phyloP scores from a whole-genome alignment of 2,888 invertebrate genomes.

The Meandrusa payeni region DNA sequence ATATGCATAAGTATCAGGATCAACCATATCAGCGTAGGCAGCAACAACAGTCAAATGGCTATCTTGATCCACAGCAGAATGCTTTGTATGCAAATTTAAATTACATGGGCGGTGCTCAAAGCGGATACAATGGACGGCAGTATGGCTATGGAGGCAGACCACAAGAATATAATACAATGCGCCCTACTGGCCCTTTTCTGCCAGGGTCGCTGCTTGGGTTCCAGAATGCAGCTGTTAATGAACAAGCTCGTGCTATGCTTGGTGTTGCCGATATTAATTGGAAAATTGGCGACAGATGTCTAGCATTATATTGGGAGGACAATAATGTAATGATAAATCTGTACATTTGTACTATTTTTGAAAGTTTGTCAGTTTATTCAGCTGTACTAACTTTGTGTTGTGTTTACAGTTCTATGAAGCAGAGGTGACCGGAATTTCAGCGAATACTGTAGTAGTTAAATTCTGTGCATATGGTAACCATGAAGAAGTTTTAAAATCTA shows the following conservation, averaged over 20 bases:
- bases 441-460: slow-evolving; percentile 91
- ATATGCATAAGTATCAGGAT: slow-evolving; percentile 54
- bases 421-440: slow-evolving; percentile 88
- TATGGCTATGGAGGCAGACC: slow-evolving; percentile 50
- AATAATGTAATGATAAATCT: slow-evolving; percentile 83
- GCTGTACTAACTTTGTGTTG: no score
- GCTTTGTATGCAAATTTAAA: slow-evolving; percentile 49
- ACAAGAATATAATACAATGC: slow-evolving; percentile 48
- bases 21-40: slow-evolving; percentile 43
- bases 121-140: slow-evolving; percentile 44
- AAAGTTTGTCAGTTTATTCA: no score
- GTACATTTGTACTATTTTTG: background rate
- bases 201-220: slow-evolving; percentile 70
- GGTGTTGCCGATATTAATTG: slow-evolving; percentile 82
- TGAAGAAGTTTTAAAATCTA: slow-evolving; percentile 91
- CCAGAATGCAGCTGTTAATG: slow-evolving; percentile 75
- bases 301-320: slow-evolving; percentile 97
- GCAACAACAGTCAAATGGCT: slow-evolving; percentile 54
- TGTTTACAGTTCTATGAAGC: slow-evolving; percentile 91
- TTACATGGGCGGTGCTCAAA: slow-evolving; percentile 41
- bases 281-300: slow-evolving; percentile 90
- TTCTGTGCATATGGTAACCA: slow-evolving; percentile 94
- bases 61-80: slow-evolving; percentile 53
- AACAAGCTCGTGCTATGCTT: slow-evolving; percentile 75
- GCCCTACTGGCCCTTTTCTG: slow-evolving; percentile 59